Percentiles rank a stretch among this genome's conserved stretches.
These are phyloP conservation scores for Thyatira batis DNA, from an alignment of 2,888 invertebrate species.

Conservation along the genomic window DNA sequence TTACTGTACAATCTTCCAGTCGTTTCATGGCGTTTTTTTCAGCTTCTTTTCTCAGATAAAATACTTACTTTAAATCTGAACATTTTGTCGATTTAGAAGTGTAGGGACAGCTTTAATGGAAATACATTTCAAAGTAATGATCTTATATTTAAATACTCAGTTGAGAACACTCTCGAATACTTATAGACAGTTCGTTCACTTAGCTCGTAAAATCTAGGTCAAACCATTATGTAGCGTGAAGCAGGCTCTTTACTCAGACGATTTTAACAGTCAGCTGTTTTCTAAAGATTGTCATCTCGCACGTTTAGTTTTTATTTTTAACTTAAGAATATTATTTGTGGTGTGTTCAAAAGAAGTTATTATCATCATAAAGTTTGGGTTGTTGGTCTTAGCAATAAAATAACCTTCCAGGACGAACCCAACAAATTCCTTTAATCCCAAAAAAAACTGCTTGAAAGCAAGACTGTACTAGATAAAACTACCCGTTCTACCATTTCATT, in stretches of 20 bases:
- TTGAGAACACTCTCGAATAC: slow-evolving; percentile 20
- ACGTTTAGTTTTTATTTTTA: slow-evolving; percentile 4
- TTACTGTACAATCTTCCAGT: neutral
- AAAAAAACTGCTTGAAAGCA: too few relatives aligned
- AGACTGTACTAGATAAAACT: neutral
- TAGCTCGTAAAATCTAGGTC: slow-evolving; percentile 29
- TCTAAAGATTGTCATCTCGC: slow-evolving; percentile 10
- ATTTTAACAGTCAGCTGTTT: slow-evolving; percentile 30
- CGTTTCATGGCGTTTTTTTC: neutral
- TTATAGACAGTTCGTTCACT: slow-evolving; percentile 29
- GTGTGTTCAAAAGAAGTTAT: too few relatives aligned
- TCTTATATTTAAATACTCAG: slow-evolving; percentile 4
- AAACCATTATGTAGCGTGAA: slow-evolving; percentile 22
- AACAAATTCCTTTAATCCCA: too few relatives aligned
- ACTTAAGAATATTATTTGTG: slow-evolving; percentile 9
- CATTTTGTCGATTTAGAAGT: neutral
- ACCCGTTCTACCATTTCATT: slow-evolving; percentile 8
- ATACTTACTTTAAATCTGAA: neutral
- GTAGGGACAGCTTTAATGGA: neutral
- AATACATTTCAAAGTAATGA: neutral
- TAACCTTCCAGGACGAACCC: too few relatives aligned
- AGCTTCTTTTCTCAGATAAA: neutral
- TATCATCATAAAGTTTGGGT: too few relatives aligned
- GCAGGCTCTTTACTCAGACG: slow-evolving; percentile 15
- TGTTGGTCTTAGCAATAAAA: too few relatives aligned